These are phyloP conservation scores for Formica aserva DNA, from an alignment of 2,888 invertebrate genomes.

Conservation along the genomic window DNA sequence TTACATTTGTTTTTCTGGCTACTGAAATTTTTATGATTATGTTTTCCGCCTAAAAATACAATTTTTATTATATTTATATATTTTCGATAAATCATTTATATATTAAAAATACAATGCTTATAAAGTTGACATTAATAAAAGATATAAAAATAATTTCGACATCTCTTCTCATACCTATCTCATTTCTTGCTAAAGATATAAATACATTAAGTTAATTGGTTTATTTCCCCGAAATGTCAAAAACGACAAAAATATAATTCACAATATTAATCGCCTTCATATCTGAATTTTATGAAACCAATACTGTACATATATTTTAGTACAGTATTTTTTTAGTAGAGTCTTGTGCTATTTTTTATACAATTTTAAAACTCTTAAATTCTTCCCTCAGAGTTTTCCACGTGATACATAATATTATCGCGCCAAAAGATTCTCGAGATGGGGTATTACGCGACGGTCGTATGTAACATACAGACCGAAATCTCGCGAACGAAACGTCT, in stretches of 20 bases:
- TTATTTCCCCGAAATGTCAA: not conserved
- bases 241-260: not conserved
- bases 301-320: not conserved
- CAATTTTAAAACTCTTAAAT: not conserved
- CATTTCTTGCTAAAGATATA: not conserved
- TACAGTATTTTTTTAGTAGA: not conserved
- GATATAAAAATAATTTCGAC: not conserved
- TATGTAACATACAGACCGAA: not conserved
- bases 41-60: not conserved
- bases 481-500: not conserved
- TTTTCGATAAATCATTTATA: not conserved
- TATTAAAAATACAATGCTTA: not conserved
- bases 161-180: not conserved
- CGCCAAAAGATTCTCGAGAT: not conserved
- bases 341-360: not conserved
- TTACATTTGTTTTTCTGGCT: not conserved
- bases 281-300: not conserved
- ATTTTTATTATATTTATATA: not conserved
- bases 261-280: not conserved
- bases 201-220: not conserved
- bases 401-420: not conserved
- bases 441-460: not conserved
- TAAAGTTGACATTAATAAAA: not conserved
- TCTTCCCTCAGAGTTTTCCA: not conserved
- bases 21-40: not conserved